phyloP scores from a whole-genome alignment of 30 jellyfish, hydroid and myxozoan species.

The Chrysaora quinquecirrha region DNA sequence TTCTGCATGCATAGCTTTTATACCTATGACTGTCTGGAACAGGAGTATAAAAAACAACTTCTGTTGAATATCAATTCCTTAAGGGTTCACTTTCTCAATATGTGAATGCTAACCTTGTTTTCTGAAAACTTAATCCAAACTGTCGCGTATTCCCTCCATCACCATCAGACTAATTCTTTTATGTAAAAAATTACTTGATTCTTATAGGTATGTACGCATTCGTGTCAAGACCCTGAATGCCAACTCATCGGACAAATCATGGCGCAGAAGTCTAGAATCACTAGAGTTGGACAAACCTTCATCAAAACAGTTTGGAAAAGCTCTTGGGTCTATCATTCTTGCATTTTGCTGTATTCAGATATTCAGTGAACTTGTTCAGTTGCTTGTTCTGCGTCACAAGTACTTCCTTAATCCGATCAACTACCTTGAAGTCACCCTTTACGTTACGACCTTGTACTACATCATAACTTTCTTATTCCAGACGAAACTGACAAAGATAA shows the following conservation, averaged over 20 bases:
- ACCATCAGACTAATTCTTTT: no score
- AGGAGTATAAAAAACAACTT: no score
- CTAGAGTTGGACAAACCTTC: not conserved
- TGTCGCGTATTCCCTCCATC: no score
- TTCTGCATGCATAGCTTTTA: no score
- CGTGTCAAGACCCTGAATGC: not conserved
- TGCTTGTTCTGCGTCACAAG: constrained; percentile 14
- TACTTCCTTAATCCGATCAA: constrained; percentile 40
- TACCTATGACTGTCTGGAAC: no score
- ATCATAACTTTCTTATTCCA: not conserved
- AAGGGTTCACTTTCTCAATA: no score
- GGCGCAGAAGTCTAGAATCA: not conserved
- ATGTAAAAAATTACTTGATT: no score
- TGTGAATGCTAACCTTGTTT: no score
- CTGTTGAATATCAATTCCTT: no score
- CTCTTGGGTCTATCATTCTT: constrained; percentile 19
- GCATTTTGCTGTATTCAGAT: constrained; percentile 30
- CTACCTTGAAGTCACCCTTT: constrained; percentile 31
- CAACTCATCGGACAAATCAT: constrained; percentile 6
- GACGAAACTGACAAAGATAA: not conserved
- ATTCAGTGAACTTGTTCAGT: constrained; percentile 34
- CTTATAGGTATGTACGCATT: not conserved
- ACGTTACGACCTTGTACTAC: constrained; percentile 24
- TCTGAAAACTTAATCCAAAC: no score
- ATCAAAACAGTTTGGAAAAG: constrained; percentile 14